Base-by-base conservation (phyloP, 2,797 vertebrate genomes). In the Triplophysa bombifrons region DNA sequence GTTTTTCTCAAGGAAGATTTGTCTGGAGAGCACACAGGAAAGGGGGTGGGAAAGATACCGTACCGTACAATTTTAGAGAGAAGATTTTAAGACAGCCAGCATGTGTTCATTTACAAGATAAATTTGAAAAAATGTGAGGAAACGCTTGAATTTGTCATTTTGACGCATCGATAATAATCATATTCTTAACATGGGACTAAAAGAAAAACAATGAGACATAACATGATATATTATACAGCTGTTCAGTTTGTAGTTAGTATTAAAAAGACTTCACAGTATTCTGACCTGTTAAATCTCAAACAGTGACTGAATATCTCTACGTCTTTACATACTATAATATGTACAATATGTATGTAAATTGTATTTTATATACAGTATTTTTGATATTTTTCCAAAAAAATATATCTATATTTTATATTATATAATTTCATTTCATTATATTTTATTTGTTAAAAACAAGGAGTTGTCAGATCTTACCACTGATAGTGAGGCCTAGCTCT, bases 401-500 rank as follows among this genome's bases (percentile, higher is more conserved):
- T 34, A 34, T 4, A 5, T 41, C 0, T 41, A 1, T 41, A 8
- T 8, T 41, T 41, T 41, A 41, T 41, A 1, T 41, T 8, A 41
- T 22, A 22, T 22, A 22, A 22, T 22, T 22, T 22, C 22, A 22
- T 22, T 22, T 22, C 22, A 22, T 22, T 22, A 1, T 22, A 22
- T 22, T 22, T 22, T 22, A 22, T 22, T 22, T 22, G 13, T 19
- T 17, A 51, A 16, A 53, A 53, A 65, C 1, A 13, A 10, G 16
- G 17, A 51, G n/a, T 22, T 13, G 13, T 44, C 56, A 50, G 48
- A 1, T 84, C 94, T 92, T 94, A 99, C 98, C 96, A 90, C 96
- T 98, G 87, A 99, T 98, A 78, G 96, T 97, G 89, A 99, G 96
- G 34, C 98, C 98, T 83, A 99, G 94, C 85, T 99, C 97, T 84